Conservation (phyloP, 2,113 vertebrate species). For the Ascaphus truei region DNA sequence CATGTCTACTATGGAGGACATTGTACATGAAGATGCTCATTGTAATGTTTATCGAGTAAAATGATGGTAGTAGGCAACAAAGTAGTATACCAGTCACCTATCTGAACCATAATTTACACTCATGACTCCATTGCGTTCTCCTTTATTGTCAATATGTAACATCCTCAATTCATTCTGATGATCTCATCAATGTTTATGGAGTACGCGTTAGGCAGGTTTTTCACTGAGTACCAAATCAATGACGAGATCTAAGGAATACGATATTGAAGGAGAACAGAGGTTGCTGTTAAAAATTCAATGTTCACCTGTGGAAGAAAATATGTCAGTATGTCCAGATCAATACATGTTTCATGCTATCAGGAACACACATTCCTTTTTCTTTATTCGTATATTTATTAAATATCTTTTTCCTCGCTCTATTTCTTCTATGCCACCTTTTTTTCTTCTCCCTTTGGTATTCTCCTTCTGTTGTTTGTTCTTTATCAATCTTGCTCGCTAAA, state of each 20-base stretch:
- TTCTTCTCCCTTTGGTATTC: not conserved
- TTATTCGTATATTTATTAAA: not conserved
- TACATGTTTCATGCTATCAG: constrained; percentile 32
- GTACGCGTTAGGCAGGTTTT: constrained; percentile 4
- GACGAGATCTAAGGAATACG: constrained; percentile 29
- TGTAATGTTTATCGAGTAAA: not conserved
- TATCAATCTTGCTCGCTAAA: not conserved
- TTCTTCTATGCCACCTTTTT: not conserved
- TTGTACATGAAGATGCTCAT: not conserved
- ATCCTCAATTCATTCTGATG: constrained; percentile 8
- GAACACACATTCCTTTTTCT: not conserved
- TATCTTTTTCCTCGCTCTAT: not conserved
- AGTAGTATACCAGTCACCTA: not conserved
- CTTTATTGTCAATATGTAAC: not conserved
- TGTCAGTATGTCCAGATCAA: constrained; percentile 23
- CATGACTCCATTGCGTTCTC: not conserved
- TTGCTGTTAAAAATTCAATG: constrained; percentile 37
- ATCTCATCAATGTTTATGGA: constrained; percentile 27
- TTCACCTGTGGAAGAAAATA: constrained; percentile 33
- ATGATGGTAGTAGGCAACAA: not conserved
- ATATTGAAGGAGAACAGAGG: constrained; percentile 22
- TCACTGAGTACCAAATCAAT: constrained; percentile 12
- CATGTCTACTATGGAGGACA: not conserved
- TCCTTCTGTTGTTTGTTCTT: not conserved
- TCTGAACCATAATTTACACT: constrained; percentile 4